A percentile compares a stretch with the other conserved stretches of the same genome.
These are phyloP conservation scores for Paedocypris micromegethes DNA, from an alignment of 2,797 vertebrate species.

Conservation along the genomic window DNA sequence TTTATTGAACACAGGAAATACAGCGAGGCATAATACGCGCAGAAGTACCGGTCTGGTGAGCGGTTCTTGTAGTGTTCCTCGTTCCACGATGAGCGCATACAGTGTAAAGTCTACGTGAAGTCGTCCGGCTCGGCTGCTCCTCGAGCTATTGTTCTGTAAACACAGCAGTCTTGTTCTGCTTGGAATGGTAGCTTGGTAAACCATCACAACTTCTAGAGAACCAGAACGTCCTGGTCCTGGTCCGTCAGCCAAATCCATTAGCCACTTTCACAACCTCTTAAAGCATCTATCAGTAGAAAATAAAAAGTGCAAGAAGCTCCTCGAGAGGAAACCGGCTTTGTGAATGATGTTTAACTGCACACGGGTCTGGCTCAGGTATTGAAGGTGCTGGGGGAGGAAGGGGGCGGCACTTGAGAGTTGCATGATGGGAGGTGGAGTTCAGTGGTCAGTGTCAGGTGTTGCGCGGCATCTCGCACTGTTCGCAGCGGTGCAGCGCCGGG, in stretches of 20 bases:
- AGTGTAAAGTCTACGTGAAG: constrained; percentile 76
- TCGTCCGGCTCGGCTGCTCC: constrained; percentile 55
- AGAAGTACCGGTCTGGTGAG: constrained; percentile 81
- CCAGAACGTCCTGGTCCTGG: constrained; percentile 29
- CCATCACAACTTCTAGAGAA: constrained; percentile 36
- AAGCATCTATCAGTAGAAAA: constrained; percentile 56
- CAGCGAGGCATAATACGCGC: constrained; percentile 75
- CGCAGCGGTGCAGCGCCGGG: constrained; percentile 96
- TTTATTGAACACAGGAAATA: constrained; percentile 88
- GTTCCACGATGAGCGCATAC: constrained; percentile 71
- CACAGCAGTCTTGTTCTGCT: constrained; percentile 63
- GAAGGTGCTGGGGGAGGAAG: constrained; percentile 43
- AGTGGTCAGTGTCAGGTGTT: constrained; percentile 76
- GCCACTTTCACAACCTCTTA: constrained; percentile 43
- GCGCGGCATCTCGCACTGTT: constrained; percentile 98
- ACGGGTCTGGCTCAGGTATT: constrained; percentile 55
- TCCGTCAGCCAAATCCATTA: constrained; percentile 41
- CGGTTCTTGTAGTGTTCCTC: constrained; percentile 76
- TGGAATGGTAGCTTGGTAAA: constrained; percentile 66
- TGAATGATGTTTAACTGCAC: constrained; percentile 39
- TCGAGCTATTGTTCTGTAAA: constrained; percentile 60
- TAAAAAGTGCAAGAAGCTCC: constrained; percentile 73
- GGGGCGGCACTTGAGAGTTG: constrained; percentile 16
- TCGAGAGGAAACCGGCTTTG: constrained; percentile 41
- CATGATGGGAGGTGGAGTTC: constrained; percentile 20